Base-by-base conservation (phyloP, 2,888 invertebrate genomes). In the Patella caerulea region DNA sequence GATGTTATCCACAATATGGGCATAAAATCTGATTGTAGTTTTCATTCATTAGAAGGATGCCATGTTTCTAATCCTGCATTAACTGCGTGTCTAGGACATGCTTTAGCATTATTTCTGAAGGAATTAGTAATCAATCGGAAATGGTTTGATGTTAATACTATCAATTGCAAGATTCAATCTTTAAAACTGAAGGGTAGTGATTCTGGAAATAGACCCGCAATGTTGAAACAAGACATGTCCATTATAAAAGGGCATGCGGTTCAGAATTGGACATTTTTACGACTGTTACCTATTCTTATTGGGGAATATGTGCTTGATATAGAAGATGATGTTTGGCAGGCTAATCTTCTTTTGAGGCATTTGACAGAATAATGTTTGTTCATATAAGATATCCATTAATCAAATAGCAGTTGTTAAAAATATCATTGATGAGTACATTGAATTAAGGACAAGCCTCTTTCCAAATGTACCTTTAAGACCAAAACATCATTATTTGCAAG, bases 401-500 rank as follows among this genome's bases (percentile, higher is more conserved):
- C 55, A 55, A 55, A 55, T 3, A 15, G 55, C 55, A 15, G 17
- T 55, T 17, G 14, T 55, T 55, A 12, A 55, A 55, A 55, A 29
- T 29, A 29, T 29, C 29, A 65, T 19, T 65, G 65, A 65, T 65
- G 19, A 65, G 24, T 65, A 65, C 24, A 65, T n/a, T 65, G 65
- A 14, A 9, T 9, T n/a, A 65, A 65, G 65, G 17, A n/a, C 7
- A 19, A 65, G 24, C n/a, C 65, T 65, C 9, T 65, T 65, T 65
- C n/a, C 65, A 5, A 19, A 65, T 65, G 24, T 19, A 65, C n/a
- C n/a, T 7, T 65, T 65, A 65, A 65, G 65, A 65, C 65, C 65
- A n/a, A 65, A 65, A 65, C 65, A 65, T 65, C 65, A 65, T 19
- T 65, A 65, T 19, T 19, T 65, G n/a, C 65, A 65, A 19, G 19